These are phyloP conservation scores for Rhynchophorus ferrugineus DNA, from an alignment of 1,140 invertebrate species.

Conservation along the genomic window DNA sequence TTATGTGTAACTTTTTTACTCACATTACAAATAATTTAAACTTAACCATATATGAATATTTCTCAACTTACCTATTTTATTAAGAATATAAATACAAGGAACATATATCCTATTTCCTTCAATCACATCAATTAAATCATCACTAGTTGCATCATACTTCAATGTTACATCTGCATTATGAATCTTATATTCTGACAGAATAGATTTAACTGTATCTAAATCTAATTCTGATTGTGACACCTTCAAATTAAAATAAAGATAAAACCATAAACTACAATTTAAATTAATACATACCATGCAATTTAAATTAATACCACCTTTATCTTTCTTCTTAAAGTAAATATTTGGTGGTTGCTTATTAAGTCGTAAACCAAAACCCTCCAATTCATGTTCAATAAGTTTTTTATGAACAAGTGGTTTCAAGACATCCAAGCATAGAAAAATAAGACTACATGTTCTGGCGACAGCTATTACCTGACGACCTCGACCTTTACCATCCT, in stretches of 20 bases:
- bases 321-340: slow-evolving; percentile 93
- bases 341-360: slow-evolving; percentile 98
- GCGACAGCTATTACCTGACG: slow-evolving; percentile 99
- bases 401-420: slow-evolving; percentile 96
- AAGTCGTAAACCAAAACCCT: slow-evolving; percentile 95
- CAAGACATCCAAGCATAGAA: slow-evolving; percentile 95
- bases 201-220: slow-evolving; percentile 89
- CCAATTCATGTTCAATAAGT: slow-evolving; percentile 94
- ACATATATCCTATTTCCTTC: slow-evolving; percentile 98
- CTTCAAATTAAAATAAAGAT: slow-evolving; percentile 44
- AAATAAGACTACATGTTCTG: slow-evolving; percentile 94
- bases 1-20: background rate
- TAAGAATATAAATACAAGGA: slow-evolving; percentile 97
- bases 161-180: slow-evolving; percentile 97
- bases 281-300: slow-evolving; percentile 54
- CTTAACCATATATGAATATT: too few relatives aligned
- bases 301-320: slow-evolving; percentile 93
- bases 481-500: slow-evolving; percentile 96
- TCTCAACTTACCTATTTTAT: slow-evolving; percentile 90
- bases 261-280: slow-evolving; percentile 28
- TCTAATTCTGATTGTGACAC: slow-evolving; percentile 92
- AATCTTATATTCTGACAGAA: slow-evolving; percentile 96
- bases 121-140: slow-evolving; percentile 97
- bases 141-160: slow-evolving; percentile 90
- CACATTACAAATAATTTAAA: background rate